These are phyloP conservation scores for Stegodyphus mimosarum DNA, from an alignment of 1,140 invertebrate species.

Conservation along the genomic window DNA sequence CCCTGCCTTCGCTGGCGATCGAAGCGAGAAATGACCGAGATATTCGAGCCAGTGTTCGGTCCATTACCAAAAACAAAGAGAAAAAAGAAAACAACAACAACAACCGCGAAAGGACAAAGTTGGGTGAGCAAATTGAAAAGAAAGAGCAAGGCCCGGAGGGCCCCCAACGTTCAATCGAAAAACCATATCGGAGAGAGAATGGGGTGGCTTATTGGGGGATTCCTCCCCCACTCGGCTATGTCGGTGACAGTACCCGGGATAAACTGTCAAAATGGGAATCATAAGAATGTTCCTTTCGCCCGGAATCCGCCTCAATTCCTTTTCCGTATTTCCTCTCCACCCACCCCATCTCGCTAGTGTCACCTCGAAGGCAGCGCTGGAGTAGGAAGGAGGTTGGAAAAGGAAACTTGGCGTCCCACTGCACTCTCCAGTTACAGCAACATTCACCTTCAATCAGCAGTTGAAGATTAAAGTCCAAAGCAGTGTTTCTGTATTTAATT, in stretches of 20 bases:
- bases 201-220: not conserved
- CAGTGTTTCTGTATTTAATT: no score
- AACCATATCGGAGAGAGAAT: not conserved
- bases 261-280: constrained; percentile 1
- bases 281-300: not conserved
- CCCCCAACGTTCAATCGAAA: not conserved
- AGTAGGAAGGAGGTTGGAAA: no score
- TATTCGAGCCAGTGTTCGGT: not conserved
- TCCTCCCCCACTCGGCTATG: not conserved
- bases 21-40: not conserved
- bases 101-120: not conserved
- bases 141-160: not conserved
- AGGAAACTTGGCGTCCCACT: no score
- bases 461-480: no score
- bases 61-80: not conserved
- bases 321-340: not conserved
- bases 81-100: not conserved
- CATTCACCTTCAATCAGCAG: no score
- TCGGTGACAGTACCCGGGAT: not conserved
- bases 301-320: not conserved
- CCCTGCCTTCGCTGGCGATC: not conserved
- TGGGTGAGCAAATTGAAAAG: not conserved
- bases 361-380: no score
- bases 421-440: no score
- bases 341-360: no score